Base-by-base conservation (phyloP, 2,888 invertebrate genomes). In the Leucophenga maculata region DNA sequence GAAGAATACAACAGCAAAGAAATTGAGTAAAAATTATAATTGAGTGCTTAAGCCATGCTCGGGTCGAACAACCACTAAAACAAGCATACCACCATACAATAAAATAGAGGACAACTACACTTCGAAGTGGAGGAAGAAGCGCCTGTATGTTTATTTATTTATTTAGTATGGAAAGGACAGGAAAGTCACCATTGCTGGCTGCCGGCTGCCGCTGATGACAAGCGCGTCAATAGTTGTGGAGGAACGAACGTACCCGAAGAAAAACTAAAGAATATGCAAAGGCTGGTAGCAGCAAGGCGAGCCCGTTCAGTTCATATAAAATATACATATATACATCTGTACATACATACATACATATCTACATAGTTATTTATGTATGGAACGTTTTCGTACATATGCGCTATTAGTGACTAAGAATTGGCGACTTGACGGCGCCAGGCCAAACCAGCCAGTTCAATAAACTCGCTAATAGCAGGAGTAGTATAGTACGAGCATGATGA, bases 361-460 rank as follows among this genome's bases (percentile, higher is more conserved):
- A 26, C 26, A 39, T 39, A 39, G 39, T 39, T 39, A 39, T 39
- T 39, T 39, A 39, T 39, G 8, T 39, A 39, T 39, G 26, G 26
- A 4, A 26, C 4, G 8, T 39, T 6, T 11, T 39, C 8, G 11
- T 39, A 39, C 39, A 39, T 11, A 39, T 39, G 11, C 11, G 39
- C 26, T 39, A 39, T 55, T 55, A 26, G 59, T 59, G 59, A 32
- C 32, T 59, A 59, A 59, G 59, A 55, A 59, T 59, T 59, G 59
- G 59, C 59, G 59, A 59, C 59, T 26, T 32, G n/a, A 18, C n/a
- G 59, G 59, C 59, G 59, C 59, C 59, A 31, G 14, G 39, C 39
- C 11, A 39, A 39, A 26, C 39, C 39, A 39, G 20, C 22, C 55
- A 26, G 55, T 55, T 55, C 20, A 55, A 55, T 55, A 18, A 55